phyloP scores from a whole-genome alignment of 2,113 vertebrate genomes.

The Brachyhypopomus occidentalis region DNA sequence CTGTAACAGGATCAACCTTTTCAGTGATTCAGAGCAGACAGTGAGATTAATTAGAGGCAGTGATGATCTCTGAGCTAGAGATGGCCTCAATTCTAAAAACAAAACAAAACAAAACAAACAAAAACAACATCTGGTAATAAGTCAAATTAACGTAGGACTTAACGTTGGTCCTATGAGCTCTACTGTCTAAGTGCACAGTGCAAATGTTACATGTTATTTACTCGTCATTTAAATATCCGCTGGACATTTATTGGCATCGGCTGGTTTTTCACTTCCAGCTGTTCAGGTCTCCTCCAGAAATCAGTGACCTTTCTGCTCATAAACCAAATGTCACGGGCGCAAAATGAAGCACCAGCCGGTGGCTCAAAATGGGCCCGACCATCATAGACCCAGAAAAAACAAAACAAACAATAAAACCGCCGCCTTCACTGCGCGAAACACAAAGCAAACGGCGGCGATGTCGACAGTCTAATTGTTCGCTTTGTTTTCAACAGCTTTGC shows the following conservation, averaged over 20 bases:
- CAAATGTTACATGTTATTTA: too few species aligned
- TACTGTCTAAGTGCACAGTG: too few species aligned
- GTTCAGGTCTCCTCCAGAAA: background rate
- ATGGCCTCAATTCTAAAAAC: background rate
- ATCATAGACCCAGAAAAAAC: background rate
- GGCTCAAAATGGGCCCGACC: background rate
- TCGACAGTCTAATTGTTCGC: background rate
- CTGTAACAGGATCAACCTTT: conserved; percentile 27
- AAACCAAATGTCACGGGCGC: too few species aligned
- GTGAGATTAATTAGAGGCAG: conserved; percentile 41
- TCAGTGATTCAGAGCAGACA: conserved; percentile 21
- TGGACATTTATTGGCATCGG: background rate
- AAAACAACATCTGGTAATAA: background rate
- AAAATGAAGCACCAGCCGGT: background rate
- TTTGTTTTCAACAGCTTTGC: background rate
- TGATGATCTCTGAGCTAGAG: conserved; percentile 20
- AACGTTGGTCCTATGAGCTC: background rate
- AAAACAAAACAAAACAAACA: conserved; percentile 5
- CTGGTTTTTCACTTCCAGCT: conserved; percentile 2
- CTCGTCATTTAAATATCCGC: background rate
- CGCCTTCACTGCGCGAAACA: background rate
- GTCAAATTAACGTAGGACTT: background rate
- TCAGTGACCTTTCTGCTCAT: background rate
- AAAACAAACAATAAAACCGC: background rate
- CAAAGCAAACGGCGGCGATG: too few species aligned